These are phyloP conservation scores for Pristionchus japonicus DNA, from an alignment of 2,888 invertebrate species.

Conservation along the genomic window DNA sequence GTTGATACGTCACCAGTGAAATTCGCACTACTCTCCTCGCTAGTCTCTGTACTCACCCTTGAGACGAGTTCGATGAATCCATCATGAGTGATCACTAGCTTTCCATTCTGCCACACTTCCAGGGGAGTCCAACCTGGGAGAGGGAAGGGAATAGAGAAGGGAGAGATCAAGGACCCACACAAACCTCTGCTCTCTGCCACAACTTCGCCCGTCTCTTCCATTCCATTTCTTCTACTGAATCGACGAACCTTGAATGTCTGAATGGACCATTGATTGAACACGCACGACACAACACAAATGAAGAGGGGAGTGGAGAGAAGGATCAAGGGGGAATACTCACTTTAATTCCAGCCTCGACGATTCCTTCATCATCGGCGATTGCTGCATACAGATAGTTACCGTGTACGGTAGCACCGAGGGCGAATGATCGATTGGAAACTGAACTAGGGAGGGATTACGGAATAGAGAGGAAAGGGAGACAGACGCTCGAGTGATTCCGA, in stretches of 20 bases:
- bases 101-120: slow-evolving; percentile 7
- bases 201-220: not conserved
- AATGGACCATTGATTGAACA: not conserved
- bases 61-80: slow-evolving; percentile 17
- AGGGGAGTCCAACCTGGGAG: not conserved
- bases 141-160: too few relatives aligned
- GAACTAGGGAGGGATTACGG: not conserved
- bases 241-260: slow-evolving; percentile 18
- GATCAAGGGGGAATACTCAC: not conserved
- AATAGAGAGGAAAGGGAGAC: not conserved
- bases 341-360: not conserved
- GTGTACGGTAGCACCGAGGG: not conserved
- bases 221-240: not conserved
- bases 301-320: not conserved
- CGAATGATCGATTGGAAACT: not conserved
- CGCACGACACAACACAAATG: too few relatives aligned
- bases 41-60: not conserved
- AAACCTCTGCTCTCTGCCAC: slow-evolving; percentile 8
- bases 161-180: not conserved
- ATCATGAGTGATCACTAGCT: not conserved
- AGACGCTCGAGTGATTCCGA: not conserved
- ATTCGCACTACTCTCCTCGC: not conserved
- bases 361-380: not conserved
- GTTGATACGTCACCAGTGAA: too few relatives aligned
- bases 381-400: not conserved